Evolutionary conservation across 1,140 invertebrate genomes (phyloP).

Genomic region (Asbolus verrucosus): DNA sequence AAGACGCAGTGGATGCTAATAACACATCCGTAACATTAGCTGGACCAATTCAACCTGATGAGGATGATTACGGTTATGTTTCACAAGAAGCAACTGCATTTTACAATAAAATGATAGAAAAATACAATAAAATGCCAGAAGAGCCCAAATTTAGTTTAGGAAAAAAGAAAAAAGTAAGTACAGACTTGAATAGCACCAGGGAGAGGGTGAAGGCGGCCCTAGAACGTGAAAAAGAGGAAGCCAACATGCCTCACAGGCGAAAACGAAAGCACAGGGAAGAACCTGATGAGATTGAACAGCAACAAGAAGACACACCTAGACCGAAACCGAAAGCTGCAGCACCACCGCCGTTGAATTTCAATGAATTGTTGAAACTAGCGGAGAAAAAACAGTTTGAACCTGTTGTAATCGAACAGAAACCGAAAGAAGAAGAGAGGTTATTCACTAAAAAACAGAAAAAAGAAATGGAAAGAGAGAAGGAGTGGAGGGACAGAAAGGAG

Average conservation of each 20-base stretch:
- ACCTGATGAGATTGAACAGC: constrained; percentile 54
- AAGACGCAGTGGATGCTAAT: constrained; percentile 82
- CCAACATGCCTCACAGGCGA: constrained; percentile 74
- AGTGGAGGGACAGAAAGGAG: constrained; percentile 69
- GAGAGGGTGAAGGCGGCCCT: constrained; percentile 82
- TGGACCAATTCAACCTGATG: constrained; percentile 83
- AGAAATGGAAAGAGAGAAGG: constrained; percentile 74
- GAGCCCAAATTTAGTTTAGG: constrained; percentile 71
- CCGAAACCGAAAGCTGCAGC: constrained; percentile 71
- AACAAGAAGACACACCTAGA: constrained; percentile 68
- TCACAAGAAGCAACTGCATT: constrained; percentile 83
- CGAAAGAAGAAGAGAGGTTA: constrained; percentile 73
- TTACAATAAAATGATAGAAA: constrained; percentile 87
- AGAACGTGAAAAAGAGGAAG: constrained; percentile 78
- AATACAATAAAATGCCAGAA: constrained; percentile 79
- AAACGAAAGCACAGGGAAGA: constrained; percentile 70
- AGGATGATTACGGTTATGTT: constrained; percentile 91
- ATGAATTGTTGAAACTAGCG: constrained; percentile 77
- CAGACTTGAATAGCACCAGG: constrained; percentile 73
- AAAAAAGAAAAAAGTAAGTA: constrained; percentile 64
- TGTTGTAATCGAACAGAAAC: constrained; percentile 73
- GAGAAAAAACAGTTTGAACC: constrained; percentile 87
- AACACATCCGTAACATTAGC: constrained; percentile 81
- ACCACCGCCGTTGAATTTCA: constrained; percentile 81
- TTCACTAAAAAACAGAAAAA: constrained; percentile 85